Evolutionary conservation across 2,888 invertebrate genomes (phyloP).

Genomic region (Pyrgus malvae): DNA sequence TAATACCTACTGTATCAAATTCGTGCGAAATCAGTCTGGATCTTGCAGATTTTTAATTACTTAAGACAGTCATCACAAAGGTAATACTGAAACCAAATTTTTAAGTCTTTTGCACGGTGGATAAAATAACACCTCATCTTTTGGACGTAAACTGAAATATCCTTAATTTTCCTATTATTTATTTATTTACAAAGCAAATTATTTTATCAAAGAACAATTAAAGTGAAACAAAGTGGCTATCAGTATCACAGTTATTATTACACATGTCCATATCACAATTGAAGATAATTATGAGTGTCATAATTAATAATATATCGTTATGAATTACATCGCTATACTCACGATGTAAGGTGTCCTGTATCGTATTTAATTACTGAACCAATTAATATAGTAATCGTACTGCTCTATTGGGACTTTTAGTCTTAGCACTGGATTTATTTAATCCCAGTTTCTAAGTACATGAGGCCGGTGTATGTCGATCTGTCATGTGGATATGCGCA

Average conservation of each 20-base stretch:
- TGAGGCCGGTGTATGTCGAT: constrained; percentile 38
- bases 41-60: no score
- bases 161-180: background rate
- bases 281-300: constrained; percentile 25
- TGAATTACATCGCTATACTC: constrained; percentile 22
- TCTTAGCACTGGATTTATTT: constrained; percentile 68
- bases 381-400: constrained; percentile 42
- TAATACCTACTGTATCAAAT: no score
- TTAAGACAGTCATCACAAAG: no score
- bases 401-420: constrained; percentile 60
- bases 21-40: no score
- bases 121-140: no score
- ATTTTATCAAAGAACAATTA: constrained; percentile 5
- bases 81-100: no score
- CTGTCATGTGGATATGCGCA: constrained; percentile 51
- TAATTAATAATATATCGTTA: constrained; percentile 20
- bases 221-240: constrained; percentile 14
- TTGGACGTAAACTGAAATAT: background rate
- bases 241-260: constrained; percentile 15
- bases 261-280: constrained; percentile 21
- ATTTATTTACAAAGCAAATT: background rate
- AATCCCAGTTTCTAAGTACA: constrained; percentile 53
- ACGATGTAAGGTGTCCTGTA: constrained; percentile 29
- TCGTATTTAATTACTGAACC: constrained; percentile 30
- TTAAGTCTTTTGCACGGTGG: no score